Evolutionary conservation across 2,113 vertebrate genomes (phyloP), one percentile per base, ranked within the genome.

Genomic region (Verasper variegatus): DNA sequence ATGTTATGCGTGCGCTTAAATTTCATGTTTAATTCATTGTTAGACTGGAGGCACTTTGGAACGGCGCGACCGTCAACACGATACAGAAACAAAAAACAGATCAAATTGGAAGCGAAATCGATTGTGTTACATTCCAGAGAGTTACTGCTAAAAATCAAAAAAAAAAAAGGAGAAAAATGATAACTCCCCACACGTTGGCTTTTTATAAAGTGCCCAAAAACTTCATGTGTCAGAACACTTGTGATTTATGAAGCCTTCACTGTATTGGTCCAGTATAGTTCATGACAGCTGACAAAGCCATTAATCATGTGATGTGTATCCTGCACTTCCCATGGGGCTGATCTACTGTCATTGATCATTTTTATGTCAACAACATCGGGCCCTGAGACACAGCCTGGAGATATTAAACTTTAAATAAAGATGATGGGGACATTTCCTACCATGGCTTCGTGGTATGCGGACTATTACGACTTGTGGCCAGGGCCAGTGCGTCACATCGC

Each of bases 221-320:
- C 78, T 82, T 87, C 71, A 87, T 12, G 68, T 89, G 87, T 92
- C 86, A 81, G 85, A 83, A 78, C 42, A 63, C 79, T 88, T 82
- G 65, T 92, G 91, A 93, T 91, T 92, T 88, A 93, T 92, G 91
- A 92, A 92, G 91, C 84, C 88, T 88, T 92, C 89, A 80, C 72
- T 71, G 66, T 73, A 82, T 88, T 89, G 89, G 91, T 91, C 91
- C 86, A 71, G 79, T 86, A 84, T 91, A 91, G 88, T 88, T 92
- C 88, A 89, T 91, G 91, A 91, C 90, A 93, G 85, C 86, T 86
- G 77, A 87, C 86, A 84, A 86, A 91, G 84, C 83, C 85, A 92
- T 93, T 93, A 83, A 93, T 93, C 91, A 91, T 89, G 58, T 79
- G 87, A 91, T 89, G 82, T 83, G 89, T 86, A 82, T 90, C 89